phyloP scores from a whole-genome alignment of 23 tunicate genomes.

The Trididemnum nubilum region DNA sequence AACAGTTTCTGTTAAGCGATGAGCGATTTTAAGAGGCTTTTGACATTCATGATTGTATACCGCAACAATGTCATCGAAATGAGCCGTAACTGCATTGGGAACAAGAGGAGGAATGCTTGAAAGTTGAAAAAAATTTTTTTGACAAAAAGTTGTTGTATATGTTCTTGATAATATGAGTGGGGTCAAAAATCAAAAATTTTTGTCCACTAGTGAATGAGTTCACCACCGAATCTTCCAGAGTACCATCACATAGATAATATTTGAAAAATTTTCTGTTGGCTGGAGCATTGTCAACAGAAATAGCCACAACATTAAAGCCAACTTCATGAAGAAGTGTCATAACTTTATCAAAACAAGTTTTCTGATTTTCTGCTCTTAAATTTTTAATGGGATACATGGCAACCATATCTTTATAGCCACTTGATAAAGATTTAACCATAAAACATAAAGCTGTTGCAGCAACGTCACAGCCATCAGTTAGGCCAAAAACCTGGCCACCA shows the following conservation, averaged over 20 bases:
- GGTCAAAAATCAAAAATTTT: no score
- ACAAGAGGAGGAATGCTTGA: neutral
- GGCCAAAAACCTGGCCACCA: no score
- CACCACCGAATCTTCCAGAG: neutral
- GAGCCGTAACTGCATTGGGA: neutral
- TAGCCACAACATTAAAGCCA: no score
- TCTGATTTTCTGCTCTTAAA: conserved; percentile 13
- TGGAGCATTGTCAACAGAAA: neutral
- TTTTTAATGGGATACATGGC: neutral
- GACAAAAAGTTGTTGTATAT: neutral
- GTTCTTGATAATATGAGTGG: conserved; percentile 7
- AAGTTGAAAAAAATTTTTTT: neutral
- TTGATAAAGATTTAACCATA: no score
- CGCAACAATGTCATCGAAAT: neutral
- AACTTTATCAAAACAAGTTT: conserved; percentile 3
- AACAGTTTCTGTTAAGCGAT: neutral
- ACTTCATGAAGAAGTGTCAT: neutral
- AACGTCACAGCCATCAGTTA: no score
- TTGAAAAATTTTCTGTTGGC: neutral
- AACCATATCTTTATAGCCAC: conserved; percentile 18
- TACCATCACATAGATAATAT: neutral
- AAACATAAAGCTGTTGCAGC: no score
- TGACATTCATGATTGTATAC: neutral
- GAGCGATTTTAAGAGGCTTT: neutral
- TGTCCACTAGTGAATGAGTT: neutral